Base-by-base conservation (phyloP, 37 sponge, comb jelly and placozoan species). In the Diacarnus erythraeanus region DNA sequence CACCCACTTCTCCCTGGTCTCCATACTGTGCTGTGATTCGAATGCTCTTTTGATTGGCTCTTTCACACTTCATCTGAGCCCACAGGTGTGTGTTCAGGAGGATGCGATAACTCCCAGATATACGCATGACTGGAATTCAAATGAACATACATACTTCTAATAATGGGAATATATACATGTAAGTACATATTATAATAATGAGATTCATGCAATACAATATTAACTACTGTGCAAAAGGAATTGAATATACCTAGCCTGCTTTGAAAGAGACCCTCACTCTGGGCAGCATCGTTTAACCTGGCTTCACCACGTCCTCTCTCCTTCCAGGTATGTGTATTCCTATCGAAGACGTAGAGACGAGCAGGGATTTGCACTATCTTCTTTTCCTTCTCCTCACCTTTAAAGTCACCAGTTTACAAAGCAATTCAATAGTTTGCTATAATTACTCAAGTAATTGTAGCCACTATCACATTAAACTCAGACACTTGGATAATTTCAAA, bases 41-140 rank as follows among this genome's bases (percentile, higher is more conserved):
- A 23, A 92, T 70, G 56, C 75, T 85, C 85, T 81, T 88, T 61
- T 72, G 75, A 74, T 80, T 80, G 42, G 86, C 93, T 41, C 57
- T 80, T 31, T 92, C 93, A 80, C 89, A 88, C 42, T 64, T 88
- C 93, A 92, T 92, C 77, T 88, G 68, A 15, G 89, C 60, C 93
- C 93, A 92, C 64, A 92, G 68, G 69, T 72, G 63, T 0, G 93
- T 81, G 78, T 92, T 92, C 33, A 92, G 77, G n/a, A 92, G 73
- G n/a, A 92, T 42, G 25, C 86, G 77, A 23, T 83, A 75, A 44
- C 83, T 92, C 5, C 89, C 89, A 1, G 74, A 67, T 15, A 77
- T 75, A 6, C 92, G 23, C 88, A 92, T 92, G 64, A 92, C 88
- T 89, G 57, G 17, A 33, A 37, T 1, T 9, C 4, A 36, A 33